phyloP scores from a whole-genome alignment of 2,113 vertebrate species.

The Brachirus orientalis region DNA sequence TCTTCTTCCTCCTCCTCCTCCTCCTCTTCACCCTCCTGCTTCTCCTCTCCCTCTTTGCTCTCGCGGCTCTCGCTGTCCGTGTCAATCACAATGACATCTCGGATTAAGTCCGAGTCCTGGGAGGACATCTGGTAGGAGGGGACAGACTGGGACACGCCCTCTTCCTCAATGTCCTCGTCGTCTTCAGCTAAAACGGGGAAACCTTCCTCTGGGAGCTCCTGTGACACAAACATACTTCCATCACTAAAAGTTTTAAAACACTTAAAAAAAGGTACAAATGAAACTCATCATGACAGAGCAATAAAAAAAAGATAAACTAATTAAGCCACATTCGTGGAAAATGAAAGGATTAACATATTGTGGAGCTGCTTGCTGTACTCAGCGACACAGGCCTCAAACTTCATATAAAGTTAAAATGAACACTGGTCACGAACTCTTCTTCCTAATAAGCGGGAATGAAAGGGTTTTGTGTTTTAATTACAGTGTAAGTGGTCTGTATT shows the following conservation, averaged over 20 bases:
- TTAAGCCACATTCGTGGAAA: no score
- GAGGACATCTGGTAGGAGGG: conserved; percentile 85
- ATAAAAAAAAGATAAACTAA: no score
- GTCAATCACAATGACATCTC: conserved; percentile 92
- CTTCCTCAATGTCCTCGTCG: conserved; percentile 76
- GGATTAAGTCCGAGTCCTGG: conserved; percentile 81
- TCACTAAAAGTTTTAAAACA: not conserved
- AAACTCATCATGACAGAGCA: not conserved
- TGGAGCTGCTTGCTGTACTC: no score
- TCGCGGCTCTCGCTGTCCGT: conserved; percentile 92
- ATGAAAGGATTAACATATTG: no score
- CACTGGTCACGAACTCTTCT: no score
- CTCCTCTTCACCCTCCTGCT: conserved; percentile 83
- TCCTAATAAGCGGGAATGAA: no score
- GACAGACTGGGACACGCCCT: conserved; percentile 85
- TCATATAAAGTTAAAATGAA: no score
- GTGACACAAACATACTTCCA: not conserved
- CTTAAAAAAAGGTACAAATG: not conserved
- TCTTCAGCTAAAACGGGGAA: conserved; percentile 81
- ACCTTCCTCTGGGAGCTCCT: conserved; percentile 87
- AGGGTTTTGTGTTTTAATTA: no score
- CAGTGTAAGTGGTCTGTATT: no score
- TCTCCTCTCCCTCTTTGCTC: conserved; percentile 86
- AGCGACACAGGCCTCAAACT: no score
- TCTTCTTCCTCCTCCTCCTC: conserved; percentile 82